Evolutionary conservation across 2,797 vertebrate genomes (phyloP), one percentile per base, ranked within the genome.

Genomic region (Pipistrellus pipistrellus): DNA sequence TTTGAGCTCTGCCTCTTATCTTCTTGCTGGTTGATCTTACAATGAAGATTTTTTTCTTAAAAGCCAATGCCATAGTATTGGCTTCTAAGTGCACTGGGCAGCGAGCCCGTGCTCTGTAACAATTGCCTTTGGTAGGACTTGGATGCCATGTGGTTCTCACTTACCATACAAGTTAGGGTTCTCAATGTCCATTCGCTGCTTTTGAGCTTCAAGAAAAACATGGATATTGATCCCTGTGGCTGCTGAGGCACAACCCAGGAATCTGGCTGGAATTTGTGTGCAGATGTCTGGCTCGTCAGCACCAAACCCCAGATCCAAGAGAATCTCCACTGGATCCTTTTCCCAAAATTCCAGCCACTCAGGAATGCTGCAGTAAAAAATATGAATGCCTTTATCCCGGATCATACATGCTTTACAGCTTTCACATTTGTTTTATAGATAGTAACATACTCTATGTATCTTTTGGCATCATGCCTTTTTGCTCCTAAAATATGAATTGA

Each of bases 291-390:
- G 98, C 95, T 99, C 99, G 23, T 99, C 99, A 71, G 96, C 97
- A 30, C 99, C 99, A 91, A 99, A 99, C 12, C 99, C 99, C 97
- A 99, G 97, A 94, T 99, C 99, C 94, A 99, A 96, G 35, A 99
- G 98, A 95, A 99, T 90, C 96, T 99, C 99, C 96, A 99, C 99
- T 0, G 99, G 99, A 96, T 99, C 99, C 35, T 99, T 98, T 73
- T 99, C 98, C 98, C 98, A 98, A 85, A 99, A 96, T 21, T 97
- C 96, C 82, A 99, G 98, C 94, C 99, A 98, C 90, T 99, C 99
- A 97, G 99, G 98, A 95, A 99, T 96, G 92, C 98, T 98, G 88
- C 71, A 57, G 59, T 87, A 35, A 96, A 98, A 98, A 81, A 97
- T 4, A 90, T 20, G 14, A 96, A 62, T 27, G 84, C 71, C 35